Evolutionary conservation across 2,888 invertebrate genomes (phyloP).

Genomic region (Nesidiocoris tenuis): DNA sequence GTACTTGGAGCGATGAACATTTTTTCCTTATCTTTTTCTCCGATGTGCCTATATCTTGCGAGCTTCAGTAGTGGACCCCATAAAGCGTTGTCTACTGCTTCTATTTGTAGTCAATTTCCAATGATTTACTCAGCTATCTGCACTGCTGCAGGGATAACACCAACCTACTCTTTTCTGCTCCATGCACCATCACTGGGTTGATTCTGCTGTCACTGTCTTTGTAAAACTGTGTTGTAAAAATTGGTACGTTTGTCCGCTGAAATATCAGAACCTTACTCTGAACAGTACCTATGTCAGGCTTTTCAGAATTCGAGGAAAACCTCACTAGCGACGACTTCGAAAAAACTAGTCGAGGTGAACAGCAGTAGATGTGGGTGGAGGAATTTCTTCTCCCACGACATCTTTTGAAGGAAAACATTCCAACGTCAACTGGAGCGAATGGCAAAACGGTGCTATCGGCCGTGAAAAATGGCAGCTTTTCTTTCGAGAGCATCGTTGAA

Average conservation of each 20-base stretch:
- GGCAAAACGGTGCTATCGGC: neutral
- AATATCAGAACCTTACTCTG: too few species aligned
- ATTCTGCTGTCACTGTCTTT: too few species aligned
- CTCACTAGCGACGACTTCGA: neutral
- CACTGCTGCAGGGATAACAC: too few species aligned
- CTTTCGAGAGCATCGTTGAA: neutral
- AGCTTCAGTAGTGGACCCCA: neutral
- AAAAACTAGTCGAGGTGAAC: neutral
- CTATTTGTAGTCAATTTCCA: neutral
- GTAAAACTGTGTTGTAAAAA: too few species aligned
- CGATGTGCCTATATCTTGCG: neutral
- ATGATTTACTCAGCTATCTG: too few species aligned
- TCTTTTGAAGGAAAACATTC: neutral
- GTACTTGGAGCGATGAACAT: neutral
- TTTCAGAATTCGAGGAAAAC: neutral
- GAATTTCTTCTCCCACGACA: neutral
- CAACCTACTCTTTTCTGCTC: too few species aligned
- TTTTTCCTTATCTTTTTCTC: neutral
- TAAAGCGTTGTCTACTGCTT: neutral
- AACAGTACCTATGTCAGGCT: too few species aligned
- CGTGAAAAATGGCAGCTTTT: conserved; percentile 12
- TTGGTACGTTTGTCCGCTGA: too few species aligned
- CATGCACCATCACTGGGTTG: too few species aligned
- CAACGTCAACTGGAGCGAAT: conserved; percentile 1
- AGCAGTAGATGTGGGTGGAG: neutral